Conservation (phyloP, 2,113 vertebrate genomes). For the Melanerpes aurifrons region DNA sequence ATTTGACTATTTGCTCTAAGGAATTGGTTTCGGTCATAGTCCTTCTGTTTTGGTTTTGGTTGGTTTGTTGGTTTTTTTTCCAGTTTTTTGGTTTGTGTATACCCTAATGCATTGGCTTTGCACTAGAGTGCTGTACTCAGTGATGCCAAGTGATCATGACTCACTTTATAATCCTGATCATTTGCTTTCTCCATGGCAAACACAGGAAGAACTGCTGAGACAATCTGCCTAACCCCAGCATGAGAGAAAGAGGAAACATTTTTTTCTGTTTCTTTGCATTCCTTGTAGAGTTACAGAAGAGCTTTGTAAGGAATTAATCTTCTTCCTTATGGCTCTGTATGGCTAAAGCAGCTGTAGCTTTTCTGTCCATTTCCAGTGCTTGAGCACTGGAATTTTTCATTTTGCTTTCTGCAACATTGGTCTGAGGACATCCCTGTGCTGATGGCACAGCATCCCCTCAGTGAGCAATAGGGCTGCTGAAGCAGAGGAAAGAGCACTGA, state of each 20-base stretch:
- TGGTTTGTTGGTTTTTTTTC: neutral
- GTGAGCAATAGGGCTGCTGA: neutral
- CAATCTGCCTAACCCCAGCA: slow-evolving; percentile 58
- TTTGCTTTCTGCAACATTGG: neutral
- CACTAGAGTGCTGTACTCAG: neutral
- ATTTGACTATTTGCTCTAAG: neutral
- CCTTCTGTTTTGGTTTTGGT: neutral
- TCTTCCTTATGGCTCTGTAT: neutral
- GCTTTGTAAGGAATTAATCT: neutral
- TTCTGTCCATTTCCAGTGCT: neutral
- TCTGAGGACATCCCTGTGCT: neutral
- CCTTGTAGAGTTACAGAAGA: neutral
- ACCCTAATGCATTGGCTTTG: neutral
- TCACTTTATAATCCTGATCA: slow-evolving; percentile 49
- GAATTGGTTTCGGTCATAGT: neutral
- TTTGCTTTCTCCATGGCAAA: slow-evolving; percentile 27
- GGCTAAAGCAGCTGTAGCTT: neutral
- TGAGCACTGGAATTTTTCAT: neutral
- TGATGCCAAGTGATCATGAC: neutral
- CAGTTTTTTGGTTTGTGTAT: neutral
- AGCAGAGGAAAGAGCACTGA: neutral
- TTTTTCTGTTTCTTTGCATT: neutral
- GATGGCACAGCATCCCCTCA: neutral
- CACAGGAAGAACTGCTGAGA: slow-evolving; percentile 39
- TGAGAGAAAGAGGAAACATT: neutral